phyloP scores from a whole-genome alignment of 2,113 vertebrate genomes.

The Vulpes ferrilata region DNA sequence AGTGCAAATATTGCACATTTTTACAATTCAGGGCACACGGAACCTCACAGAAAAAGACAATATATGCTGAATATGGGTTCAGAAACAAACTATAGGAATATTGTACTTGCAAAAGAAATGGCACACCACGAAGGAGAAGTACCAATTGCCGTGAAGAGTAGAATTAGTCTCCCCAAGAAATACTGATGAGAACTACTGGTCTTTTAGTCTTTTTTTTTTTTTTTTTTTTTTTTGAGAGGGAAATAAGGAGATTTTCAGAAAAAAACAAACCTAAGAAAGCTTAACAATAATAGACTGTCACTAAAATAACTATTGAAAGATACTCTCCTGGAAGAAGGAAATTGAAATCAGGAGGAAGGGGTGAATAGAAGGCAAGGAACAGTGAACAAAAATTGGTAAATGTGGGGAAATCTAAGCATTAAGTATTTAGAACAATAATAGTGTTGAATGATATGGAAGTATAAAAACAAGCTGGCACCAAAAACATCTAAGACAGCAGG shows the following conservation, averaged over 20 bases:
- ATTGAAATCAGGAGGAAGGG: conserved; percentile 22
- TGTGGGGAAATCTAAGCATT: not conserved
- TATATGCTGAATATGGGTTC: not conserved
- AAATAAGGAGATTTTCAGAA: conserved; percentile 43
- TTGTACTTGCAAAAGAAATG: conserved; percentile 26
- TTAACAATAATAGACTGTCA: conserved; percentile 4
- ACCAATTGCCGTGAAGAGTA: not conserved
- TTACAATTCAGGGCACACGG: not conserved
- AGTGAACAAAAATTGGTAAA: conserved; percentile 48
- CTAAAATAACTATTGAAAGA: conserved; percentile 47
- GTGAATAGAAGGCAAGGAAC: not conserved
- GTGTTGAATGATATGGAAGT: not conserved
- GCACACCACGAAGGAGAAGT: not conserved
- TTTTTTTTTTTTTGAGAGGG: not conserved
- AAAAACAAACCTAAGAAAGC: conserved; percentile 21
- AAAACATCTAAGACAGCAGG: conserved; percentile 18
- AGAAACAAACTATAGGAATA: conserved; percentile 11
- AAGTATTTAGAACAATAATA: conserved; percentile 21
- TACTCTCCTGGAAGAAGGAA: conserved; percentile 43
- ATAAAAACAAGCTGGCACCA: conserved; percentile 22
- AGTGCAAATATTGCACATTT: conserved; percentile 47
- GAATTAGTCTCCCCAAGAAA: conserved; percentile 6
- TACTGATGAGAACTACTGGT: not conserved
- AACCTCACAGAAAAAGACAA: not conserved
- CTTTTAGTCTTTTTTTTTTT: not conserved